Evolutionary conservation across 2,113 vertebrate genomes (phyloP).

Genomic region (Symphodus melops): DNA sequence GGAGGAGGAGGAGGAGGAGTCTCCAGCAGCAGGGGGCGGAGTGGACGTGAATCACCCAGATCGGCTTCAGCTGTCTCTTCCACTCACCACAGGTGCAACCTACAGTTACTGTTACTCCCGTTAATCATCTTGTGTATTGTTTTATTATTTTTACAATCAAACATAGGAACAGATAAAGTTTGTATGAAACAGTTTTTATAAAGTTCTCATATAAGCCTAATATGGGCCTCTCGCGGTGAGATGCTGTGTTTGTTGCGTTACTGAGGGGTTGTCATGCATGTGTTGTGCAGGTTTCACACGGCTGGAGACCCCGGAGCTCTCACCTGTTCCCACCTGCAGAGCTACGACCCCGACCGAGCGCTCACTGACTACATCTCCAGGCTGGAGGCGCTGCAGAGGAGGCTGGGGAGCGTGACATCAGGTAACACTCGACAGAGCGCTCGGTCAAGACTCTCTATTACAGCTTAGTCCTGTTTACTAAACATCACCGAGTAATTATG

Average conservation of each 20-base stretch:
- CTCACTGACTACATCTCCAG: conserved; percentile 95
- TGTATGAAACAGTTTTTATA: no score
- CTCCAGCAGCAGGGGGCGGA: conserved; percentile 84
- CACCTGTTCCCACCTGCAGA: conserved; percentile 92
- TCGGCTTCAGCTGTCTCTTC: conserved; percentile 84
- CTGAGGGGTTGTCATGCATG: neutral
- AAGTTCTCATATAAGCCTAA: no score
- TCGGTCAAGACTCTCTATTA: neutral
- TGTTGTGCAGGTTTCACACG: conserved; percentile 81
- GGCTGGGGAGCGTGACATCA: conserved; percentile 92
- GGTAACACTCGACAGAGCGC: conserved; percentile 74
- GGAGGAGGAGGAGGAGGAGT: conserved; percentile 52
- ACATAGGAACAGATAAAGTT: no score
- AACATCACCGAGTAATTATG: no score
- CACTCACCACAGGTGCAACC: conserved; percentile 84
- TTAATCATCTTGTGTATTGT: no score
- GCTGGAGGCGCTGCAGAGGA: conserved; percentile 92
- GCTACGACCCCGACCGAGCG: conserved; percentile 95
- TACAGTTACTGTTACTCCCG: neutral
- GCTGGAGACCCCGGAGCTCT: conserved; percentile 83
- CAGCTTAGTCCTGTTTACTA: no score
- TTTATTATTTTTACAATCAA: no score
- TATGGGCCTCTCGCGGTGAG: no score
- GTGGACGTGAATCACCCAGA: conserved; percentile 88
- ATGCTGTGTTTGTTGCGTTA: no score